A percentile compares a stretch with the other conserved stretches of the same genome.
phyloP scores from a whole-genome alignment of 2,113 vertebrate genomes.

The Zosterops hypoxanthus region DNA sequence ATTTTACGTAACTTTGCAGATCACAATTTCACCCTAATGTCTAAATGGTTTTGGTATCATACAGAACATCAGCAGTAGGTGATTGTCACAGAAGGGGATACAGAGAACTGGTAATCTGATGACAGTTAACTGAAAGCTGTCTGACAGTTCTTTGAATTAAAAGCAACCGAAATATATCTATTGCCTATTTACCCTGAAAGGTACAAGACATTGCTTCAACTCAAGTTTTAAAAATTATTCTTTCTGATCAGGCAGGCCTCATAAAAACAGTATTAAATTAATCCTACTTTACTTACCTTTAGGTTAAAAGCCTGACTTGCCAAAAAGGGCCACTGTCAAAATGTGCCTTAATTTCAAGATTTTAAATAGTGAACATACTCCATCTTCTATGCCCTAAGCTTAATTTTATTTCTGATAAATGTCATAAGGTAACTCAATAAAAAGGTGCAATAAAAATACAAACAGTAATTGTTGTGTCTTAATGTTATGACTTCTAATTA shows the following conservation, averaged over 20 bases:
- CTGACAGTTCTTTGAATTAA: background rate
- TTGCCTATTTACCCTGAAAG: background rate
- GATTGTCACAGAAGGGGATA: background rate
- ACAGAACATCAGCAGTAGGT: background rate
- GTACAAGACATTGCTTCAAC: background rate
- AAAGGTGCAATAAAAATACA: background rate
- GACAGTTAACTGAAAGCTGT: background rate
- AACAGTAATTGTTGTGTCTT: background rate
- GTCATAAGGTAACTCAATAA: background rate
- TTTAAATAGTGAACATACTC: background rate
- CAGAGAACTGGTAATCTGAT: background rate
- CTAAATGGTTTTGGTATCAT: background rate
- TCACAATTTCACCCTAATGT: background rate
- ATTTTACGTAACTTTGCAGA: background rate
- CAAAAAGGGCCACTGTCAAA: background rate
- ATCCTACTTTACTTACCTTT: background rate
- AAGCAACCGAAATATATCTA: background rate
- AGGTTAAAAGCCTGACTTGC: background rate
- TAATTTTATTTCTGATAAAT: background rate
- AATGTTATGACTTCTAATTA: background rate
- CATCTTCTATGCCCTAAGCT: background rate
- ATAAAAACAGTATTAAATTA: slow-evolving; percentile 2
- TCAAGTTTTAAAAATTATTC: background rate
- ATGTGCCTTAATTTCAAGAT: background rate
- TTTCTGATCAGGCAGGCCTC: background rate